A percentile compares a stretch with the other conserved stretches of the same genome.
These are phyloP conservation scores for Parazoanthus atlanticus DNA, from an alignment of 92 coral and sea anemone genomes.

Conservation along the genomic window DNA sequence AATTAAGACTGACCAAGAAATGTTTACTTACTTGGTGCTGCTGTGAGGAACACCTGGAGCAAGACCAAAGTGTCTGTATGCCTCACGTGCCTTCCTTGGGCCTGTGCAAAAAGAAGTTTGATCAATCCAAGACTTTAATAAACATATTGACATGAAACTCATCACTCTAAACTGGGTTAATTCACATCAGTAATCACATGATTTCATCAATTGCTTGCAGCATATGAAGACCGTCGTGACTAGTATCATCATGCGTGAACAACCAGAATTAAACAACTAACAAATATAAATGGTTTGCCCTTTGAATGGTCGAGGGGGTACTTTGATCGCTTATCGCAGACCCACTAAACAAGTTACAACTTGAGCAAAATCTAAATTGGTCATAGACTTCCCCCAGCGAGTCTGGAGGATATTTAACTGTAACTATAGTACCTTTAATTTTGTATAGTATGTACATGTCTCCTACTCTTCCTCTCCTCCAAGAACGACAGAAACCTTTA, in stretches of 20 bases:
- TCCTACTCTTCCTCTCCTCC: too few relatives aligned
- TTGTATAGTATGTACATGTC: too few relatives aligned
- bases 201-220: slow-evolving; percentile 88
- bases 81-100: slow-evolving; percentile 95
- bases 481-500: too few relatives aligned
- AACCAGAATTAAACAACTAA: neutral
- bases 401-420: too few relatives aligned
- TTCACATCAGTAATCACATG: slow-evolving; percentile 93
- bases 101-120: slow-evolving; percentile 52
- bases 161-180: neutral
- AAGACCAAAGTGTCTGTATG: slow-evolving; percentile 89
- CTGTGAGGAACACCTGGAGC: slow-evolving; percentile 99
- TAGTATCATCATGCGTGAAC: slow-evolving; percentile 83
- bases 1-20: neutral
- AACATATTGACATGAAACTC: neutral
- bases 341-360: too few relatives aligned
- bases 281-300: too few relatives aligned
- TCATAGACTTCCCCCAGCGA: too few relatives aligned
- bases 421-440: neutral
- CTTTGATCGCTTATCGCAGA: too few relatives aligned
- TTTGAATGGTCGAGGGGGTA: too few relatives aligned
- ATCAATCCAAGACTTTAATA: neutral
- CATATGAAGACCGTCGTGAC: slow-evolving; percentile 99
- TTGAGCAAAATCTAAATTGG: too few relatives aligned
- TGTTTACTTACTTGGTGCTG: slow-evolving; percentile 72